phyloP scores from a whole-genome alignment of 2,888 invertebrate genomes.

The Apamea sordens region DNA sequence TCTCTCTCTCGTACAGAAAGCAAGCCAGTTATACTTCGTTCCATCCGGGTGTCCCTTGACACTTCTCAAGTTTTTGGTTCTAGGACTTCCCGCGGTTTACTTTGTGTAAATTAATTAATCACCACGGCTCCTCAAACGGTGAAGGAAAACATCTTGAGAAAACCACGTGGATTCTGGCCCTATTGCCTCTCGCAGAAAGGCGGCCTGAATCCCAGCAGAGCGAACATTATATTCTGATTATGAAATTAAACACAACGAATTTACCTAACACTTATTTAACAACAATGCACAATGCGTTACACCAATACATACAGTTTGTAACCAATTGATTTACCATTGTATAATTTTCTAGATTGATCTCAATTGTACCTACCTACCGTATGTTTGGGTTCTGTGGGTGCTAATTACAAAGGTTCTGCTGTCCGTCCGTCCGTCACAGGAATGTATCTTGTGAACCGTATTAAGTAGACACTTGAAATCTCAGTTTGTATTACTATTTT shows the following conservation, averaged over 20 bases:
- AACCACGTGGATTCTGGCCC: background rate
- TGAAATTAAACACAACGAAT: background rate
- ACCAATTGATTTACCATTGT: constrained; percentile 58
- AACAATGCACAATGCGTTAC: constrained; percentile 49
- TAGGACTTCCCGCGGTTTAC: no score
- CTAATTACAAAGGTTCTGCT: background rate
- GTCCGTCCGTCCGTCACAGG: background rate
- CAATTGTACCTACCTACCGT: constrained; percentile 21
- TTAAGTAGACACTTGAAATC: background rate
- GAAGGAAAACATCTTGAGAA: no score
- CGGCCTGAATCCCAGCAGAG: background rate
- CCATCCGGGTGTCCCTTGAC: no score
- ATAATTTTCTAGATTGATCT: constrained; percentile 55
- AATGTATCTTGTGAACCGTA: background rate
- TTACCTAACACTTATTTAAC: constrained; percentile 8
- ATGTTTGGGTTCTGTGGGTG: background rate
- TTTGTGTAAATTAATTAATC: no score
- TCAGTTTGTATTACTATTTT: no score
- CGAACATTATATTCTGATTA: background rate
- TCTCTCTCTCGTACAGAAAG: no score
- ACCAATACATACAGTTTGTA: constrained; percentile 41
- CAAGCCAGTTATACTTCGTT: no score
- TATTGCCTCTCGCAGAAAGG: background rate
- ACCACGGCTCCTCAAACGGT: no score
- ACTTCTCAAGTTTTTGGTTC: no score